These are phyloP conservation scores for Pelecanus crispus DNA, from an alignment of 2,113 vertebrate species.

Conservation along the genomic window DNA sequence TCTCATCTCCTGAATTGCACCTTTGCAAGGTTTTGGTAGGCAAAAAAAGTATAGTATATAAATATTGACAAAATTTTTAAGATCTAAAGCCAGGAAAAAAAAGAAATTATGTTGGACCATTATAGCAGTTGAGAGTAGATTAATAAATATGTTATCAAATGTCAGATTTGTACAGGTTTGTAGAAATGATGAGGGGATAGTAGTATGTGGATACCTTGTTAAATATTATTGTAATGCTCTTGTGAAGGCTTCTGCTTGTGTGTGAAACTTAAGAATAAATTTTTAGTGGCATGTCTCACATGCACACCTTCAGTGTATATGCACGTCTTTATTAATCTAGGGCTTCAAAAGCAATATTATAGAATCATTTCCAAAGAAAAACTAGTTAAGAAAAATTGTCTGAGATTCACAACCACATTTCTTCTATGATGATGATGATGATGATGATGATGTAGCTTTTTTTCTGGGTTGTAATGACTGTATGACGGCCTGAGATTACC, in stretches of 20 bases:
- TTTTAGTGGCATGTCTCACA: neutral
- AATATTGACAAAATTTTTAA: neutral
- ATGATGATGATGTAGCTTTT: neutral
- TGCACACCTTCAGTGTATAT: neutral
- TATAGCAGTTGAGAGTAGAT: neutral
- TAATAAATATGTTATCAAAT: neutral
- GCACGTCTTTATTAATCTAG: neutral
- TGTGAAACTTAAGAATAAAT: neutral
- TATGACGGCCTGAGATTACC: neutral
- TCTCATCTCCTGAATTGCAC: constrained; percentile 32
- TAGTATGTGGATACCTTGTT: neutral
- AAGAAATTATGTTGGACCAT: neutral
- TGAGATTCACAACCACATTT: neutral
- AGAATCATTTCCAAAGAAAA: neutral
- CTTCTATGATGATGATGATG: neutral
- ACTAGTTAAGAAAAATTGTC: neutral
- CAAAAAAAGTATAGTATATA: neutral
- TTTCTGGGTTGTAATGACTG: neutral
- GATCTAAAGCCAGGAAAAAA: neutral
- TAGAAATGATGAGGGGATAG: neutral
- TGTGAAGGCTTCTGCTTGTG: neutral
- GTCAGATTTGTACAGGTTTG: accelerated
- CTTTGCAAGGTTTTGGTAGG: neutral
- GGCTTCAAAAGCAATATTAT: neutral
- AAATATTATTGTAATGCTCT: neutral